Evolutionary conservation across 1,140 invertebrate genomes (phyloP).

Genomic region (Drosophila grimshawi): DNA sequence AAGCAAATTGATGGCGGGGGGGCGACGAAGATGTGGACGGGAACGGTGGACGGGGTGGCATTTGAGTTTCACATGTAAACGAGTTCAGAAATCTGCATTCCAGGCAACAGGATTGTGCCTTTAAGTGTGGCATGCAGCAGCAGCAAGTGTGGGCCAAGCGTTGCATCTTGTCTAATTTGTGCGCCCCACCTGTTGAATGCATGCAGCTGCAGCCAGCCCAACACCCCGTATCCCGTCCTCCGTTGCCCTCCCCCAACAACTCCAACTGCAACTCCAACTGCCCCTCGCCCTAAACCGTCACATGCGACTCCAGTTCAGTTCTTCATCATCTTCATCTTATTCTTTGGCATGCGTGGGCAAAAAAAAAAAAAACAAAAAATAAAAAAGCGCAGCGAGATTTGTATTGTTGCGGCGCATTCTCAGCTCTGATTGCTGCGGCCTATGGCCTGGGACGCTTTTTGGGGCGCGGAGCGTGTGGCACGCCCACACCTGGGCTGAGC

Average conservation of each 20-base stretch:
- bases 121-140: conserved; percentile 14
- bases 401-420: conserved; percentile 27
- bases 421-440: not conserved
- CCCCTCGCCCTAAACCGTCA: no score
- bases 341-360: conserved; percentile 28
- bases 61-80: conserved; percentile 60
- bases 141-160: conserved; percentile 10
- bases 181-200: conserved; percentile 54
- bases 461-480: conserved; percentile 37
- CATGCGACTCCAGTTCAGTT: not conserved
- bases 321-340: not conserved
- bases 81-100: conserved; percentile 78
- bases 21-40: not conserved
- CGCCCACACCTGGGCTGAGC: conserved; percentile 19
- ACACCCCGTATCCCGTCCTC: not conserved
- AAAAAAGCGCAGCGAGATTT: conserved; percentile 24
- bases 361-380: not conserved
- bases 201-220: conserved; percentile 16
- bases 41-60: no score
- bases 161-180: conserved; percentile 24
- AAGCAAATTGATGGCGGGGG: not conserved
- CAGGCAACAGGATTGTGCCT: conserved; percentile 68
- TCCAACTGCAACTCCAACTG: not conserved
- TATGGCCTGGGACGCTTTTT: not conserved
- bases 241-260: not conserved